Evolutionary conservation across 2,888 invertebrate genomes (phyloP).

Genomic region (Oscheius sp.): DNA sequence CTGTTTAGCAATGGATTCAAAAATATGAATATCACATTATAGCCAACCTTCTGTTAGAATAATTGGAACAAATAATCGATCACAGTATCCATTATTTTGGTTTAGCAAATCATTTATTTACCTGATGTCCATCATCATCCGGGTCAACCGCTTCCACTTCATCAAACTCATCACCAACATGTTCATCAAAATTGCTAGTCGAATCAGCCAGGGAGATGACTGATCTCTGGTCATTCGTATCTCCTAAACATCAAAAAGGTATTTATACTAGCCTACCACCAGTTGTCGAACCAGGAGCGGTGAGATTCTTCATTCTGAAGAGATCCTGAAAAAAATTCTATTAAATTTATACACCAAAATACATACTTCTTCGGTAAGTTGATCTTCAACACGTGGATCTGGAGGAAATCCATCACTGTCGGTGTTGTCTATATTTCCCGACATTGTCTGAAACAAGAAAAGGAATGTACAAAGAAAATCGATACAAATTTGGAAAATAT

Average conservation of each 20-base stretch:
- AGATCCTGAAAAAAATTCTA: conserved; percentile 45
- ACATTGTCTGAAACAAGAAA: background rate
- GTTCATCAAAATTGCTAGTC: conserved; percentile 64
- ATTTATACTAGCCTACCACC: background rate
- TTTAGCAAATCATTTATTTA: too few relatives aligned
- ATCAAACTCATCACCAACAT: conserved; percentile 52
- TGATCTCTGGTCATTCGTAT: too few relatives aligned
- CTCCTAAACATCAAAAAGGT: background rate
- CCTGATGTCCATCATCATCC: conserved; percentile 24
- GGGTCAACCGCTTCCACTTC: conserved; percentile 31
- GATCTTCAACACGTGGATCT: conserved; percentile 31
- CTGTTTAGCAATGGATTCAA: background rate
- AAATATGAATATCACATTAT: background rate
- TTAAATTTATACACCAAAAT: too few relatives aligned
- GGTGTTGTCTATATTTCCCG: background rate
- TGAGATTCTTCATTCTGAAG: conserved; percentile 47
- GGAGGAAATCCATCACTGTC: conserved; percentile 32
- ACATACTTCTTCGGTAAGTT: conserved; percentile 50
- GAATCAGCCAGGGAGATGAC: conserved; percentile 66
- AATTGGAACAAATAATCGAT: background rate
- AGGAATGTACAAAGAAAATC: too few relatives aligned
- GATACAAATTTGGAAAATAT: too few relatives aligned
- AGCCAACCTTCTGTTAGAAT: background rate
- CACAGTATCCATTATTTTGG: background rate
- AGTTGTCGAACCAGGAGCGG: background rate